Conservation (phyloP, 2,888 invertebrate species). For the Euphydryas editha region DNA sequence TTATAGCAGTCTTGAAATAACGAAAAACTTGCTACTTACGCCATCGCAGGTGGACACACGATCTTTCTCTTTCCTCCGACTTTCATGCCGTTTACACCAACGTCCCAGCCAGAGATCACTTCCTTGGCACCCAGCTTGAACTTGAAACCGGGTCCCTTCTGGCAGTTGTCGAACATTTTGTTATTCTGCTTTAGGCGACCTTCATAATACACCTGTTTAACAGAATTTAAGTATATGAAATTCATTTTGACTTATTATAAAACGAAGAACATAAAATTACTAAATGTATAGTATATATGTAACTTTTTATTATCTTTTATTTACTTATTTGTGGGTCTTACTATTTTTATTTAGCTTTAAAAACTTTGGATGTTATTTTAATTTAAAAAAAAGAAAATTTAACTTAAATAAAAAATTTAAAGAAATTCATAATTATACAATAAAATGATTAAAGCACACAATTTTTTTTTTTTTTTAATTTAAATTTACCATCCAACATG, state of each 20-base stretch:
- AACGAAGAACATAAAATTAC: too few species aligned
- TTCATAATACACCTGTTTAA: constrained; percentile 92
- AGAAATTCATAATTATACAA: too few species aligned
- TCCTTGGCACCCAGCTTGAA: constrained; percentile 93
- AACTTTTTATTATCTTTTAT: too few species aligned
- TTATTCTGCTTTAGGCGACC: constrained; percentile 92
- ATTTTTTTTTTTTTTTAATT: too few species aligned
- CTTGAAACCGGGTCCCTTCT: constrained; percentile 91
- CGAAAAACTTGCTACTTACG: constrained; percentile 84
- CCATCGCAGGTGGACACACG: constrained; percentile 92
- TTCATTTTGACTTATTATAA: too few species aligned
- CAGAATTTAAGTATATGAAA: neutral
- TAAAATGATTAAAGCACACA: too few species aligned
- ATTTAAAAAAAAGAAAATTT: too few species aligned
- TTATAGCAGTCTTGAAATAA: neutral
- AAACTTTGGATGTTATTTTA: too few species aligned
- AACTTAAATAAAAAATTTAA: too few species aligned
- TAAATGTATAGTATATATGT: too few species aligned
- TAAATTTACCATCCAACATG: too few species aligned
- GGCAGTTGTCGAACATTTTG: constrained; percentile 92
- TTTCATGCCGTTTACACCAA: constrained; percentile 96
- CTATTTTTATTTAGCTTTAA: neutral
- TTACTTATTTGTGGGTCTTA: too few species aligned
- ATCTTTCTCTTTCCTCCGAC: constrained; percentile 95
- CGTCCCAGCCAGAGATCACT: constrained; percentile 96